These are phyloP conservation scores for Erithacus rubecula DNA, from an alignment of 2,797 vertebrate genomes.

Conservation along the genomic window DNA sequence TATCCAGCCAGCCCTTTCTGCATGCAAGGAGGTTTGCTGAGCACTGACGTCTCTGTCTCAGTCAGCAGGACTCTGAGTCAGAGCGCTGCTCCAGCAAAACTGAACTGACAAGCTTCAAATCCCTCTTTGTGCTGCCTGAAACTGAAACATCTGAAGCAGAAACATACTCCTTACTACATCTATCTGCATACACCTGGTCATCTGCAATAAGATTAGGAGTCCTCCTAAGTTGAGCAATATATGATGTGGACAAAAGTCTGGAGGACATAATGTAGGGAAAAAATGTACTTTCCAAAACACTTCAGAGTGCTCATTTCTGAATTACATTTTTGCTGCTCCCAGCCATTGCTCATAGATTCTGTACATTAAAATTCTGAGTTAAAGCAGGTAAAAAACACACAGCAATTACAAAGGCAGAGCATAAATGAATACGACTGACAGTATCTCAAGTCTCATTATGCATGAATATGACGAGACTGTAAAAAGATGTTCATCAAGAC, in stretches of 20 bases:
- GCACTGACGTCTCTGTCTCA: neutral
- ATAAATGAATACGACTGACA: constrained; percentile 40
- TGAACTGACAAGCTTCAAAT: neutral
- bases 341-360: neutral
- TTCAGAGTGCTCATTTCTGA: neutral
- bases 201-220: neutral
- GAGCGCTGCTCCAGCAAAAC: neutral
- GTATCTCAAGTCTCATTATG: constrained; percentile 2
- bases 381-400: constrained; percentile 20
- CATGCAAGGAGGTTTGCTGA: neutral
- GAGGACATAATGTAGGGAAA: neutral
- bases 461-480: neutral
- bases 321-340: neutral
- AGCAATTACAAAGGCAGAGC: constrained; percentile 1
- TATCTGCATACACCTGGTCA: neutral
- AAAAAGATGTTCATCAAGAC: constrained; percentile 4
- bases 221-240: neutral
- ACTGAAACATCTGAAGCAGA: neutral
- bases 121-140: neutral
- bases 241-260: neutral
- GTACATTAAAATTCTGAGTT: constrained; percentile 11
- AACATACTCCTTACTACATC: neutral
- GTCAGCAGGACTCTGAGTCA: neutral
- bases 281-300: neutral
- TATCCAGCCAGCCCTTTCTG: neutral